Evolutionary conservation across 2,888 invertebrate species (phyloP).

Genomic region (Cantharis rustica): DNA sequence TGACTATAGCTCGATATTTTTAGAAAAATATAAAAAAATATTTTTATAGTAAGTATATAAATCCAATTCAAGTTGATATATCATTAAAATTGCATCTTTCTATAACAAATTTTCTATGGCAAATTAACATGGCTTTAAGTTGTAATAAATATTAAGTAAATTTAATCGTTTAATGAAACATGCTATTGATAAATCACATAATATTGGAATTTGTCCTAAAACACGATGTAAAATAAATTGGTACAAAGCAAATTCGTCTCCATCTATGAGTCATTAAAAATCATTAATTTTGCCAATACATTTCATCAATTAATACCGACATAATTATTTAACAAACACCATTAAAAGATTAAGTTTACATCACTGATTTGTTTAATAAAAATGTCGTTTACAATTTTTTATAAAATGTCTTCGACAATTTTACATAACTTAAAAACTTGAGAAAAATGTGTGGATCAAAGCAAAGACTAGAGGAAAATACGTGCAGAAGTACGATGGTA

Average conservation of each 20-base stretch:
- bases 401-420: not conserved
- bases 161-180: not conserved
- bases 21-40: not conserved
- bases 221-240: not conserved
- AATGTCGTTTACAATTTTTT: not conserved
- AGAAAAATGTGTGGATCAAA: not conserved
- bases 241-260: not conserved
- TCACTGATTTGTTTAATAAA: not conserved
- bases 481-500: slow-evolving; percentile 36
- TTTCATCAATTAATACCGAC: not conserved
- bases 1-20: not conserved
- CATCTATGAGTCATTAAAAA: not conserved
- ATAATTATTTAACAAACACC: not conserved
- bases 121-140: not conserved
- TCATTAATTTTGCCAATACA: not conserved
- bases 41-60: not conserved
- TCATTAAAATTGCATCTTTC: not conserved
- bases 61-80: not conserved
- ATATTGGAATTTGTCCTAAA: not conserved
- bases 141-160: not conserved
- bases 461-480: slow-evolving; percentile 7
- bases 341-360: not conserved
- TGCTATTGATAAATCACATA: not conserved
- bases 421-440: slow-evolving; percentile 8
- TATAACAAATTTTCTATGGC: not conserved